These are phyloP conservation scores for Thera britannica DNA, from an alignment of 2,888 invertebrate genomes.

Conservation along the genomic window DNA sequence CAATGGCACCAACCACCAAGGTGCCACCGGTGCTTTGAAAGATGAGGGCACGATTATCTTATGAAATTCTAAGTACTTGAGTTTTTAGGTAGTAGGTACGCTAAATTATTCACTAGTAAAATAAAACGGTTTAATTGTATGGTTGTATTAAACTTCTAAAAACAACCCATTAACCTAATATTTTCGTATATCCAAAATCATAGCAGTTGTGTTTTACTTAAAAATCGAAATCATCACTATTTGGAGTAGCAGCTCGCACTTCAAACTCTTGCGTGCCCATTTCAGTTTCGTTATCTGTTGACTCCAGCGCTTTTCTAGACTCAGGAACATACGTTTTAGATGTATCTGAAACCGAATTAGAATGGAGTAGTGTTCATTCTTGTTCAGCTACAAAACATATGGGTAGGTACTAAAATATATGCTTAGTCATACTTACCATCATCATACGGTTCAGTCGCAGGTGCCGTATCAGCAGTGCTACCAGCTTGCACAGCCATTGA, in stretches of 20 bases:
- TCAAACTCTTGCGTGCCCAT: slow-evolving; percentile 42
- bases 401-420: not conserved
- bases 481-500: slow-evolving; percentile 63
- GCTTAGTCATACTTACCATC: slow-evolving; percentile 43
- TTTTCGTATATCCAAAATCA: not conserved
- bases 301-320: slow-evolving; percentile 12
- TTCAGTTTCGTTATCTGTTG: slow-evolving; percentile 20
- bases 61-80: too few species aligned
- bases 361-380: slow-evolving; percentile 2
- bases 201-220: slow-evolving; percentile 37
- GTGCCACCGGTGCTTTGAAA: too few species aligned
- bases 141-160: not conserved
- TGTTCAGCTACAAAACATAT: not conserved
- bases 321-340: slow-evolving; percentile 60
- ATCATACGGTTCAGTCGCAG: slow-evolving; percentile 47
- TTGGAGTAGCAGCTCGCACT: slow-evolving; percentile 51
- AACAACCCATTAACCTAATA: not conserved
- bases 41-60: too few species aligned
- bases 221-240: slow-evolving; percentile 71
- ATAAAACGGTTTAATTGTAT: too few species aligned
- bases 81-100: too few species aligned
- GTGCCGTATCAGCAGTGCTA: slow-evolving; percentile 47
- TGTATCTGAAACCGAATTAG: slow-evolving; percentile 52
- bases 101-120: too few species aligned
- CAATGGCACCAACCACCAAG: too few species aligned